Conservation (phyloP, 2,888 invertebrate species). For the Polyommatus icarus region DNA sequence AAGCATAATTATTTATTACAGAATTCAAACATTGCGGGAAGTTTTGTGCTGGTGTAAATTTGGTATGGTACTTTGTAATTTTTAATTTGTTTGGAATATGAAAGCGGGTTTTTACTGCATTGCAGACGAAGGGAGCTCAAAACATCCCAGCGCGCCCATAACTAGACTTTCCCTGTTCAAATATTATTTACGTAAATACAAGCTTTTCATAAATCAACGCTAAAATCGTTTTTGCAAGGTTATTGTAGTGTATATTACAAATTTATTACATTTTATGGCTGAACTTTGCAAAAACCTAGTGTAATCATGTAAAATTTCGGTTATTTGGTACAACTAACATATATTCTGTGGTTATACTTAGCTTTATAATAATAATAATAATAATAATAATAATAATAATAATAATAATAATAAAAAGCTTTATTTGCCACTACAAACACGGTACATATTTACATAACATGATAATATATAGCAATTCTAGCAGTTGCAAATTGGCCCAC, state of each 20-base stretch:
- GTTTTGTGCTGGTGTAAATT: slow-evolving; percentile 1
- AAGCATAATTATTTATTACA: neutral
- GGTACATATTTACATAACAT: no score
- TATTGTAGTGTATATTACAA: slow-evolving; percentile 16
- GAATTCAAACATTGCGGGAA: neutral
- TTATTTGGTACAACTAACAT: no score
- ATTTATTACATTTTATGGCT: slow-evolving; percentile 17
- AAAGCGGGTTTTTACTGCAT: slow-evolving; percentile 31
- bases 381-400: no score
- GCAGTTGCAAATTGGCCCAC: no score
- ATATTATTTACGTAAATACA: slow-evolving; percentile 29
- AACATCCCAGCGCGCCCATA: slow-evolving; percentile 31
- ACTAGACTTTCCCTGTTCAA: slow-evolving; percentile 29
- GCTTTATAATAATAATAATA: no score
- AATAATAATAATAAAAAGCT: no score
- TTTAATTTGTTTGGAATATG: slow-evolving; percentile 30
- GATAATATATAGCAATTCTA: no score
- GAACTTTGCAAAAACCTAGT: neutral
- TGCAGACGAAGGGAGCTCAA: slow-evolving; percentile 30
- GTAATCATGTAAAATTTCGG: neutral
- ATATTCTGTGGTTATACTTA: no score
- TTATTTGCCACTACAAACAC: no score
- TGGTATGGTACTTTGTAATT: slow-evolving; percentile 27
- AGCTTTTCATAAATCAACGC: slow-evolving; percentile 20
- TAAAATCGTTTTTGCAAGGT: neutral